phyloP scores from a whole-genome alignment of 2,113 vertebrate species.

The Sialia sialis region DNA sequence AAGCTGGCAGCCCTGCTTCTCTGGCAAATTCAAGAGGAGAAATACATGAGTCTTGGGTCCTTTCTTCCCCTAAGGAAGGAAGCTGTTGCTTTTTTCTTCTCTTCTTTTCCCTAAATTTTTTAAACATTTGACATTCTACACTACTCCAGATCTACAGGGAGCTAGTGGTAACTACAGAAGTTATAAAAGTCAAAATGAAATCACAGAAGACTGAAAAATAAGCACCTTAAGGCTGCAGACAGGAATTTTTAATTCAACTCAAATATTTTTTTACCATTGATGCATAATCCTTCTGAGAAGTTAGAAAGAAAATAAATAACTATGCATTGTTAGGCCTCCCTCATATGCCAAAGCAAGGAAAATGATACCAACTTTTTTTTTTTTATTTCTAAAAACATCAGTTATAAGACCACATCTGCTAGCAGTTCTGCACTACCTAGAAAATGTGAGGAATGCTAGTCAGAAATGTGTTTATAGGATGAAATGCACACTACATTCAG shows the following conservation, averaged over 20 bases:
- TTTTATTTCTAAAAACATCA: neutral
- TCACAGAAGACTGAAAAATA: neutral
- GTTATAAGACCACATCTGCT: neutral
- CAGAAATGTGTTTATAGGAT: neutral
- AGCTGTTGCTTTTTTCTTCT: neutral
- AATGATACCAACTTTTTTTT: neutral
- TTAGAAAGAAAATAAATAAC: neutral
- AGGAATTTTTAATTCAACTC: neutral
- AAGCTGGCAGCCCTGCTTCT: neutral
- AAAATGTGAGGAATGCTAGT: neutral
- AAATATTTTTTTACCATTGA: neutral
- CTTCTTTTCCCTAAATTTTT: neutral
- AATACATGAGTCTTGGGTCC: neutral
- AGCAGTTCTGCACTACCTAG: neutral
- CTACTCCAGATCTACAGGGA: neutral
- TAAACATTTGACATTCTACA: neutral
- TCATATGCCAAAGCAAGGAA: neutral
- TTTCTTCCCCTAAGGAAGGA: neutral
- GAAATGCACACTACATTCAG: neutral
- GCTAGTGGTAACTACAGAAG: neutral
- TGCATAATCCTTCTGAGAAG: neutral
- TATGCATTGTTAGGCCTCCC: neutral
- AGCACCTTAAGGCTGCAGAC: neutral
- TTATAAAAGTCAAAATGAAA: neutral
- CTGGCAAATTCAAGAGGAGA: neutral